These are phyloP conservation scores for Lethocerus indicus DNA, from an alignment of 1,140 invertebrate species.

Conservation along the genomic window DNA sequence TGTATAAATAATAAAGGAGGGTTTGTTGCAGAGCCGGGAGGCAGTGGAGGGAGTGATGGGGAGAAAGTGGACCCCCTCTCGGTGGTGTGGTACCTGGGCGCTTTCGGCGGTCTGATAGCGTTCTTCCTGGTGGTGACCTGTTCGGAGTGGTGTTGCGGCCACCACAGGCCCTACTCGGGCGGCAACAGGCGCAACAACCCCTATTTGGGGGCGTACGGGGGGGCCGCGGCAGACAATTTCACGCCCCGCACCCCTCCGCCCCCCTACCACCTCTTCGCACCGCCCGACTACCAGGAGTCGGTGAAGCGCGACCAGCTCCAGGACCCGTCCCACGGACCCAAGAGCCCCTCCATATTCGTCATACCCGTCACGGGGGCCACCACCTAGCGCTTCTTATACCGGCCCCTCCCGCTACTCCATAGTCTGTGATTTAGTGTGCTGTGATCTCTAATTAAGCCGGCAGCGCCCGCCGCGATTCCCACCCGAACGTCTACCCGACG, in stretches of 20 bases:
- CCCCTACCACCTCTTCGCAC: conserved; percentile 38
- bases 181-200: conserved; percentile 20
- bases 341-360: conserved; percentile 24
- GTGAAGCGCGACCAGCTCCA: too few species aligned
- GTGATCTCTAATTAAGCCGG: too few species aligned
- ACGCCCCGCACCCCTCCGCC: conserved; percentile 18
- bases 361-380: conserved; percentile 24
- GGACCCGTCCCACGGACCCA: too few species aligned
- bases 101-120: conserved; percentile 35
- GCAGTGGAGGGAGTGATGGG: too few species aligned
- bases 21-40: too few species aligned
- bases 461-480: too few species aligned
- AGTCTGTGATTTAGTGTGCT: conserved; percentile 1
- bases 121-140: conserved; percentile 41
- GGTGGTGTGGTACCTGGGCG: conserved; percentile 39
- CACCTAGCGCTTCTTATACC: too few species aligned
- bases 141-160: conserved; percentile 35
- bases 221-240: neutral
- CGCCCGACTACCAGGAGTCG: conserved; percentile 34
- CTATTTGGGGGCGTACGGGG: too few species aligned
- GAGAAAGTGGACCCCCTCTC: conserved; percentile 37
- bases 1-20: too few species aligned
- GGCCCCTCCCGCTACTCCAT: neutral
- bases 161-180: conserved; percentile 18
- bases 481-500: too few species aligned